Conservation (phyloP, 2,113 vertebrate species). For the Nettapus auritus region DNA sequence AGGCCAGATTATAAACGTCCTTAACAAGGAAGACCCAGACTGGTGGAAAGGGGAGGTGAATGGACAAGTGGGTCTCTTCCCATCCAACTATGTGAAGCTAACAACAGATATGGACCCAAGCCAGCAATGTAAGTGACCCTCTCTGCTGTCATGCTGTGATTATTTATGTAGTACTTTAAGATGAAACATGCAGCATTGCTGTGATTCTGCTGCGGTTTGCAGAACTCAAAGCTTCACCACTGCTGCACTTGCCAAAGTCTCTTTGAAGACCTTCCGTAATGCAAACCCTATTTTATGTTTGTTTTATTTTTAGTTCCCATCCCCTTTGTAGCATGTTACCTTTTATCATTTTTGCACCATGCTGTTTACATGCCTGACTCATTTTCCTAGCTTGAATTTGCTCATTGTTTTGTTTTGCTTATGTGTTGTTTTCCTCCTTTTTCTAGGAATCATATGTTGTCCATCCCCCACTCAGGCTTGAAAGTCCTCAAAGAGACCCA, state of each 20-base stretch:
- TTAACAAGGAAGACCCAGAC: constrained; percentile 97
- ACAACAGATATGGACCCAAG: constrained; percentile 97
- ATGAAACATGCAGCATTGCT: constrained; percentile 81
- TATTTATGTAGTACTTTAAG: constrained; percentile 12
- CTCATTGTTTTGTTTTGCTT: constrained; percentile 96
- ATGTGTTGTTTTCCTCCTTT: constrained; percentile 99
- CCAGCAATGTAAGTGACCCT: constrained; percentile 96
- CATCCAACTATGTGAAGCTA: constrained; percentile 98
- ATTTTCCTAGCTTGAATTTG: constrained; percentile 87
- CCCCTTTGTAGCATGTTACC: constrained; percentile 76
- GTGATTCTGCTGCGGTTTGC: constrained; percentile 73
- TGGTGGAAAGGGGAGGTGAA: constrained; percentile 99
- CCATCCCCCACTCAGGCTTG: constrained; percentile 99
- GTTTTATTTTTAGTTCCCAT: constrained; percentile 67
- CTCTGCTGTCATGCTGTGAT: constrained; percentile 2
- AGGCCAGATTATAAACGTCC: constrained; percentile 95
- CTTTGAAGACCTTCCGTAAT: constrained; percentile 84
- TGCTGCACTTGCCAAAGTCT: constrained; percentile 75
- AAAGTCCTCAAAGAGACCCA: constrained; percentile 99
- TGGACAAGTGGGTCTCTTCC: constrained; percentile 95
- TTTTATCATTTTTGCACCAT: constrained; percentile 77
- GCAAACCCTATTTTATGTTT: constrained; percentile 64
- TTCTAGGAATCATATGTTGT: constrained; percentile 99
- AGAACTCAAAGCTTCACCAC: constrained; percentile 66
- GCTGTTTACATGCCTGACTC: constrained; percentile 80